Evolutionary conservation across 2,888 invertebrate species (phyloP), one percentile per base, ranked within the genome.

Genomic region (Capitulum mitella): DNA sequence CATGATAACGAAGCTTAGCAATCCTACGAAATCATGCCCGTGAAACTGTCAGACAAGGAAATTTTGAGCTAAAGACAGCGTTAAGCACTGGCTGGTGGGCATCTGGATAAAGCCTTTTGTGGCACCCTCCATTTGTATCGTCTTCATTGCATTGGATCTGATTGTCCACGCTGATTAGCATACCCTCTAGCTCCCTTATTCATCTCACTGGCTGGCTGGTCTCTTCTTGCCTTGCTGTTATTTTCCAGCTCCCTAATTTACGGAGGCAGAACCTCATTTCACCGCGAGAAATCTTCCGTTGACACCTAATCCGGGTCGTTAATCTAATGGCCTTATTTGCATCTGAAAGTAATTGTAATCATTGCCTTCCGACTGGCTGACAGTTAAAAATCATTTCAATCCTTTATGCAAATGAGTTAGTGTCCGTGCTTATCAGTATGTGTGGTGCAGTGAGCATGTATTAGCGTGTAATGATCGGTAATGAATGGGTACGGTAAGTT

Each of bases 331-430:
- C 3, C 37, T 70, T 40, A 70, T 70, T 70, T 70, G 70, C 70
- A 70, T 70, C 70, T 70, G 70, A 70, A 70, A 70, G 70, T 70
- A 70, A 70, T 70, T 70, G 70, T 70, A 70, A 70, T 70, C 70
- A 70, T 40, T 70, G 70, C 37, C 70, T 70, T 70, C 37, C 70
- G 37, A 70, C 37, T 40, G 40, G 26, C 12, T 70, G 70, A 70
- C 70, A 70, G 70, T 70, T 70, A 70, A 70, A 70, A 70, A 70
- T 37, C 70, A 70, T n/a, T 22, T 37, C 70, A 70, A 70, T 70
- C 40, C 70, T 26, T 3, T 70, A 70, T 70, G 70, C 40, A 70
- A 70, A 70, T 70, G 34, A 64, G 70, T 14, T 37, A 34, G 70
- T 40, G 14, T 10, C 19, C 64, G 29, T 10, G 64, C 64, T 64